Conservation (phyloP, 2,888 invertebrate species). For the Hirtodrosophila alboralis region DNA sequence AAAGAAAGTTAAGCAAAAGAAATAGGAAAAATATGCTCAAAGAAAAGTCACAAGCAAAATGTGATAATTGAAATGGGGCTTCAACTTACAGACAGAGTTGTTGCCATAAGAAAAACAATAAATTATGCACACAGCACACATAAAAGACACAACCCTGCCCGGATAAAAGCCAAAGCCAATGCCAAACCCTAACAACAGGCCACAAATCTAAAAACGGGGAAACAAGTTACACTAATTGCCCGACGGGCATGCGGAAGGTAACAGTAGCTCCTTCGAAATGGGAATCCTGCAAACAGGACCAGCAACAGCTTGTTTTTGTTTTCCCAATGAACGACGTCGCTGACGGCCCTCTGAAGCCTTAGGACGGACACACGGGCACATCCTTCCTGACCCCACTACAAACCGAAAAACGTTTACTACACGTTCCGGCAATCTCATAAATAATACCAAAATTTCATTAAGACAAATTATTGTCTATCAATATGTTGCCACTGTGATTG, state of each 20-base stretch:
- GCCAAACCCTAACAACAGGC: constrained; percentile 51
- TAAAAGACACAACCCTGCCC: constrained; percentile 69
- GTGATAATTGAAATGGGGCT: constrained; percentile 74
- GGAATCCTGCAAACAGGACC: constrained; percentile 28
- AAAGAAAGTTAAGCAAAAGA: no score
- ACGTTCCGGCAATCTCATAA: constrained; percentile 83
- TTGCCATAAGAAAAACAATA: constrained; percentile 61
- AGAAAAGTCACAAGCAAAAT: constrained; percentile 39
- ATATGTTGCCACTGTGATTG: constrained; percentile 82
- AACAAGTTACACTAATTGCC: constrained; percentile 70
- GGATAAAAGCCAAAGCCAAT: constrained; percentile 49
- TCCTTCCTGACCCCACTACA: no score
- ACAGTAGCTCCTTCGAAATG: constrained; percentile 35
- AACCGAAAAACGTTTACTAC: constrained; percentile 46
- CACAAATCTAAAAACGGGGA: constrained; percentile 43
- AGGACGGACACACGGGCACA: constrained; percentile 45
- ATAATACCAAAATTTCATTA: constrained; percentile 84
- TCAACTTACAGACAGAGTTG: constrained; percentile 47
- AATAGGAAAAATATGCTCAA: constrained; percentile 14
- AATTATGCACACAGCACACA: constrained; percentile 74
- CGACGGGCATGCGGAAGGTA: constrained; percentile 38
- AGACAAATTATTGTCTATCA: constrained; percentile 85
- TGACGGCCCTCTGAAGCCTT: constrained; percentile 41
- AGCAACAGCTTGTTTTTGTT: constrained; percentile 68
- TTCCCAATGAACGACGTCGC: constrained; percentile 41